A percentile compares a stretch with the other conserved stretches of the same genome.
Evolutionary conservation across 2,113 vertebrate species (phyloP).

Genomic region (Peromyscus californicus): DNA sequence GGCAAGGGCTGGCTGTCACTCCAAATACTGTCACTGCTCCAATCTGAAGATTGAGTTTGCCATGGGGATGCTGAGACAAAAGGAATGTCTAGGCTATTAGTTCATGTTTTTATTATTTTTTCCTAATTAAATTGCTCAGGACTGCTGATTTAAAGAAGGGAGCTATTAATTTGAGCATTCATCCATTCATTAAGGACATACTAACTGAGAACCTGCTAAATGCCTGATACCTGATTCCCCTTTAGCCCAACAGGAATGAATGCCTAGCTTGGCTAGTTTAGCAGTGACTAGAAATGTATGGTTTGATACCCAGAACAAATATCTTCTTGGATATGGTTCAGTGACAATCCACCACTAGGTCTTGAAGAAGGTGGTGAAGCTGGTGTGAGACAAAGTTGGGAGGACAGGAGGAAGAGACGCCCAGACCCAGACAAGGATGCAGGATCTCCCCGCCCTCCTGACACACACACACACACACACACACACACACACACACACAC

Average conservation of each 20-base stretch:
- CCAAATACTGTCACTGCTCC: background rate
- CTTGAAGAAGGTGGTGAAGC: too few species aligned
- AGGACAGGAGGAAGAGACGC: background rate
- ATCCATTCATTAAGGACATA: slow-evolving; percentile 29
- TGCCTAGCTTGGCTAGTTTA: background rate
- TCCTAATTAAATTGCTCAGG: background rate
- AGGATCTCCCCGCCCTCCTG: background rate
- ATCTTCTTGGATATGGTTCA: background rate
- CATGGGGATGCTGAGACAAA: background rate
- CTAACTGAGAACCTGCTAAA: background rate
- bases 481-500: too few species aligned
- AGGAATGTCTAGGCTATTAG: background rate
- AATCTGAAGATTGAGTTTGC: background rate
- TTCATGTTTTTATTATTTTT: slow-evolving; percentile 8
- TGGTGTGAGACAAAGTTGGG: background rate
- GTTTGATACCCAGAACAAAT: background rate
- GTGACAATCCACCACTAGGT: background rate
- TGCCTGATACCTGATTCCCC: background rate
- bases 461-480: too few species aligned
- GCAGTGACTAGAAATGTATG: background rate
- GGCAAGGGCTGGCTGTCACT: background rate
- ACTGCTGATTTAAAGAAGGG: background rate
- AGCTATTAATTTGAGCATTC: background rate
- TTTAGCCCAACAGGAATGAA: background rate
- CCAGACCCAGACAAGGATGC: background rate